Evolutionary conservation across 2,113 vertebrate species (phyloP).

Genomic region (Meleagris gallopavo): DNA sequence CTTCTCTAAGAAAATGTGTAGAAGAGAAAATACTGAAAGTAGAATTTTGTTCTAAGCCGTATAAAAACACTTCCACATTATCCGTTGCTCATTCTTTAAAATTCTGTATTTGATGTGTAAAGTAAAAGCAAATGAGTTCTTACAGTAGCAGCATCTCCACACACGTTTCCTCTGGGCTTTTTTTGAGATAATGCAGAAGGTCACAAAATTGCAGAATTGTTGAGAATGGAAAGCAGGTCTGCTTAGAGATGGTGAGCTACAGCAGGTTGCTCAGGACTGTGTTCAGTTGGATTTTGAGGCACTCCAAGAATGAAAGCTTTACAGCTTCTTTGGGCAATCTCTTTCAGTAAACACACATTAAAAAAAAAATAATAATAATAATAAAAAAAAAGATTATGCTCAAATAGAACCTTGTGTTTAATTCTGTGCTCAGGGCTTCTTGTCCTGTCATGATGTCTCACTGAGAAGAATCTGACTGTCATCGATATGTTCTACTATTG

Average conservation of each 20-base stretch:
- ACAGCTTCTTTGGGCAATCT: not conserved
- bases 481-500: conserved; percentile 23
- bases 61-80: not conserved
- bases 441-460: conserved; percentile 29
- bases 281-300: not conserved
- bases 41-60: not conserved
- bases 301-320: not conserved
- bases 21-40: not conserved
- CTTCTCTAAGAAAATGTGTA: not conserved
- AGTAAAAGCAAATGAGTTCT: not conserved
- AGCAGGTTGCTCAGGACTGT: not conserved
- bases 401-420: conserved; percentile 22
- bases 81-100: not conserved
- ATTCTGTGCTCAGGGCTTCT: conserved; percentile 37
- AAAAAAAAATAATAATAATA: not conserved
- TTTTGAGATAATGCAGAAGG: not conserved
- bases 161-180: not conserved
- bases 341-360: not conserved
- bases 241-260: not conserved
- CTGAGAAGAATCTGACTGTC: conserved; percentile 33
- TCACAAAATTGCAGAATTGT: not conserved
- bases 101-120: not conserved
- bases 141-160: not conserved
- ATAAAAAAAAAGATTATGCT: not conserved
- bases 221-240: not conserved